Conservation (phyloP, 2,113 vertebrate genomes). For the Nibea coibor region DNA sequence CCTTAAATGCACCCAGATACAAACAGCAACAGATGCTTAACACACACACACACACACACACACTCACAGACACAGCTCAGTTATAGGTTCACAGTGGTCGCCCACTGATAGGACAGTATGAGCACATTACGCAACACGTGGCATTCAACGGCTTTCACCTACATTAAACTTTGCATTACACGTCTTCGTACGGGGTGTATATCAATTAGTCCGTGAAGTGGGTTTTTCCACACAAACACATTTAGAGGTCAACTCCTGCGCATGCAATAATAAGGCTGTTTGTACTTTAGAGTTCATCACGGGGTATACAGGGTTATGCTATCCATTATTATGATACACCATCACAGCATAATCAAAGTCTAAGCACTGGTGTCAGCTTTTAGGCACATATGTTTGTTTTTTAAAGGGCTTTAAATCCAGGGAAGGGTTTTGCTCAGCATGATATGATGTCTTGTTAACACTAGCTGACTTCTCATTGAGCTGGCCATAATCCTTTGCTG, state of each 20-base stretch:
- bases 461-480: neutral
- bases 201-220: neutral
- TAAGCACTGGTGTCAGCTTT: too few relatives aligned
- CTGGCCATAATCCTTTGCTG: neutral
- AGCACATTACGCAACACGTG: constrained; percentile 42
- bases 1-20: constrained; percentile 6
- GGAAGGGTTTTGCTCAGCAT: too few relatives aligned
- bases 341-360: too few relatives aligned
- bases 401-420: too few relatives aligned
- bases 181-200: neutral
- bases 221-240: neutral
- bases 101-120: constrained; percentile 11
- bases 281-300: neutral
- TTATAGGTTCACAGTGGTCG: neutral
- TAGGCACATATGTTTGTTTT: too few relatives aligned
- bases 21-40: neutral
- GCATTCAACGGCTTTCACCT: constrained; percentile 25
- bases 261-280: neutral
- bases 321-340: too few relatives aligned
- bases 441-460: neutral
- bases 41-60: constrained; percentile 1
- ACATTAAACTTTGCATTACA: neutral
- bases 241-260: neutral
- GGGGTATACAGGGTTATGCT: neutral
- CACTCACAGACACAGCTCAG: constrained; percentile 4